A percentile compares a stretch with the other conserved stretches of the same genome.
Conservation (phyloP, 2,113 vertebrate genomes). For the Lampris megalopsis region DNA sequence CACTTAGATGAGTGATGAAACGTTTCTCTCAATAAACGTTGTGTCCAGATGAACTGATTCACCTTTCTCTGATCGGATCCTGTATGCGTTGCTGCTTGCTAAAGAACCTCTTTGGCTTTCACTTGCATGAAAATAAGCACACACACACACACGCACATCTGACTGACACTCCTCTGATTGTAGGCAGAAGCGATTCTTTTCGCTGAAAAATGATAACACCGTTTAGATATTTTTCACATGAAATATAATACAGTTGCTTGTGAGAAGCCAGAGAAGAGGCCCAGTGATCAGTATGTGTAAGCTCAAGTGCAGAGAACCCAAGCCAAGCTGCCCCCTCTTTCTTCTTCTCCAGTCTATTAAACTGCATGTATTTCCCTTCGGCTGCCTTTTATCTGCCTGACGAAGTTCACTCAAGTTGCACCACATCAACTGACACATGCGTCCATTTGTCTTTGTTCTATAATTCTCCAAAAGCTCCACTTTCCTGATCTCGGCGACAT, state of each 20-base stretch:
- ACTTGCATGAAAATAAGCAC: no score
- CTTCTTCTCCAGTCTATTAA: neutral
- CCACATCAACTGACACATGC: constrained; percentile 16
- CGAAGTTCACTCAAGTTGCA: constrained; percentile 7
- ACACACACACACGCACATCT: neutral
- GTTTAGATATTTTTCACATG: neutral
- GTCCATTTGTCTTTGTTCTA: neutral
- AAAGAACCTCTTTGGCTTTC: no score
- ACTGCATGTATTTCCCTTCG: neutral
- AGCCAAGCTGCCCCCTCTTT: constrained; percentile 2
- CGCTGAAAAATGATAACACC: neutral
- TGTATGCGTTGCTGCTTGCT: no score
- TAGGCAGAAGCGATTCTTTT: constrained; percentile 4
- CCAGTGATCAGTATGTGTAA: constrained; percentile 21
- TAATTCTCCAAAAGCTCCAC: neutral
- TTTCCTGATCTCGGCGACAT: neutral
- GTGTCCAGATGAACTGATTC: no score
- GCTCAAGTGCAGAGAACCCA: neutral
- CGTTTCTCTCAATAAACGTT: no score
- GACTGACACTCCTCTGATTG: neutral
- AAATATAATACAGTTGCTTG: constrained; percentile 21
- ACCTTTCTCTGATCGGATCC: no score
- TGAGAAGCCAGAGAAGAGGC: constrained; percentile 26
- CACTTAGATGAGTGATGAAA: neutral
- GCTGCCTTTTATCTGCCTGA: neutral